Conservation (phyloP, 2,888 invertebrate genomes). For the Eristalis intricaria region DNA sequence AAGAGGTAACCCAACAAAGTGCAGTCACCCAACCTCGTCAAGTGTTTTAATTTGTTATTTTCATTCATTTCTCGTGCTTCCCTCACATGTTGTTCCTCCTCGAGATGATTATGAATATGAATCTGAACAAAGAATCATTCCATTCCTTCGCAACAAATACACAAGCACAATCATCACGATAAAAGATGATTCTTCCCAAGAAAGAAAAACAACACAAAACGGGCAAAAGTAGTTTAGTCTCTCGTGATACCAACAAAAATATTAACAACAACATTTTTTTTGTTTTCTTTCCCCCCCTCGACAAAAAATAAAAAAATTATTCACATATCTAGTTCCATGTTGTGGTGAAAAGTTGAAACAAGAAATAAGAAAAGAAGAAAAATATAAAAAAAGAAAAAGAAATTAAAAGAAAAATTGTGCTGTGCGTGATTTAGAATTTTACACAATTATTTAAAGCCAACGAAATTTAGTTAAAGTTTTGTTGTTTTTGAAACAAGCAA, state of each 20-base stretch:
- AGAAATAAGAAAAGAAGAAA: constrained; percentile 2
- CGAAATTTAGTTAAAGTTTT: constrained; percentile 24
- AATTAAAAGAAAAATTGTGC: constrained; percentile 29
- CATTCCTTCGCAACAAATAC: not conserved
- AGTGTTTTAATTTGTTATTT: constrained; percentile 47
- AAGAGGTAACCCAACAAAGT: not conserved
- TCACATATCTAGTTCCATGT: constrained; percentile 1
- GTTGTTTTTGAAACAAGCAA: constrained; percentile 37
- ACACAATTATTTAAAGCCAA: constrained; percentile 46
- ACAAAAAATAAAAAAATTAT: not conserved
- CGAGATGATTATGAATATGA: constrained; percentile 1
- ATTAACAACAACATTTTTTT: not conserved
- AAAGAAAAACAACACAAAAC: constrained; percentile 20
- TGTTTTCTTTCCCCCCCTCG: not conserved
- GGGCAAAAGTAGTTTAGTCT: not conserved
- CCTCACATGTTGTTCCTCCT: constrained; percentile 1
- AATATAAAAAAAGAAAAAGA: constrained; percentile 4
- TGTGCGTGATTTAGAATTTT: constrained; percentile 62
- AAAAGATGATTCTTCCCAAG: constrained; percentile 3
- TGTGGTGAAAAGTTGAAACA: constrained; percentile 31
- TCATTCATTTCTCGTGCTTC: constrained; percentile 1
- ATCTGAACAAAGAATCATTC: constrained; percentile 36
- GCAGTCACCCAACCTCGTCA: constrained; percentile 16
- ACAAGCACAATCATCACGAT: not conserved
- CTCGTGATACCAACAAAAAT: constrained; percentile 5